phyloP scores from a whole-genome alignment of 2,888 invertebrate species.

The Mamestra brassicae region DNA sequence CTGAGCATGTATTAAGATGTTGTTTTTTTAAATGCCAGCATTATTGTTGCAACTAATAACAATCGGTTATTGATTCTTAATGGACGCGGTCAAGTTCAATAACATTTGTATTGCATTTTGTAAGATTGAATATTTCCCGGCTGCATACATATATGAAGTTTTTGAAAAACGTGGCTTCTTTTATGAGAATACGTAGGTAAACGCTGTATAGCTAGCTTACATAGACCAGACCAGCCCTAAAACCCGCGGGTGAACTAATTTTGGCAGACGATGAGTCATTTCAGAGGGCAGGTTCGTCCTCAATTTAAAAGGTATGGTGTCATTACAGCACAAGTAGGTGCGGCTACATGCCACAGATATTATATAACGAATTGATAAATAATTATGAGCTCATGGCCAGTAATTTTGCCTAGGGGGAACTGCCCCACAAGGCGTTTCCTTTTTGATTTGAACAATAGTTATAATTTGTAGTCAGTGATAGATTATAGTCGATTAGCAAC shows the following conservation, averaged over 20 bases:
- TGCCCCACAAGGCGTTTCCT: slow-evolving; percentile 27
- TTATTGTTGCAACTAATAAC: slow-evolving; percentile 25
- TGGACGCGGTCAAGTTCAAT: slow-evolving; percentile 42
- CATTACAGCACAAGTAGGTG: slow-evolving; percentile 30
- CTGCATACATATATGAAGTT: neutral
- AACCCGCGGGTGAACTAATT: neutral
- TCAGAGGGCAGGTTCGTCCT: slow-evolving; percentile 1
- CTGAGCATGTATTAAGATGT: neutral
- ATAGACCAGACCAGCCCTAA: neutral
- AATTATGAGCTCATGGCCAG: slow-evolving; percentile 7
- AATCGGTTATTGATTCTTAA: slow-evolving; percentile 27
- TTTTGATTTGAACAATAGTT: slow-evolving; percentile 18
- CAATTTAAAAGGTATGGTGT: slow-evolving; percentile 22
- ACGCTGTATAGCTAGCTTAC: neutral
- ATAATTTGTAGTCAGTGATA: slow-evolving; percentile 20
- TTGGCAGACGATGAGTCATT: slow-evolving; percentile 19
- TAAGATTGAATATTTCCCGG: neutral
- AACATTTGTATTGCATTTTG: slow-evolving; percentile 3
- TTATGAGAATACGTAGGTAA: neutral
- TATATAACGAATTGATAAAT: slow-evolving; percentile 36
- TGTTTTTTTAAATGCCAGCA: slow-evolving; percentile 29
- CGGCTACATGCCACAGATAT: slow-evolving; percentile 30
- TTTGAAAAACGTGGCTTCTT: neutral
- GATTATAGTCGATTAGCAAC: slow-evolving; percentile 43
- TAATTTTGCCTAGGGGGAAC: slow-evolving; percentile 22